phyloP scores from a whole-genome alignment of 1,140 invertebrate genomes.

The Zophobas morio region DNA sequence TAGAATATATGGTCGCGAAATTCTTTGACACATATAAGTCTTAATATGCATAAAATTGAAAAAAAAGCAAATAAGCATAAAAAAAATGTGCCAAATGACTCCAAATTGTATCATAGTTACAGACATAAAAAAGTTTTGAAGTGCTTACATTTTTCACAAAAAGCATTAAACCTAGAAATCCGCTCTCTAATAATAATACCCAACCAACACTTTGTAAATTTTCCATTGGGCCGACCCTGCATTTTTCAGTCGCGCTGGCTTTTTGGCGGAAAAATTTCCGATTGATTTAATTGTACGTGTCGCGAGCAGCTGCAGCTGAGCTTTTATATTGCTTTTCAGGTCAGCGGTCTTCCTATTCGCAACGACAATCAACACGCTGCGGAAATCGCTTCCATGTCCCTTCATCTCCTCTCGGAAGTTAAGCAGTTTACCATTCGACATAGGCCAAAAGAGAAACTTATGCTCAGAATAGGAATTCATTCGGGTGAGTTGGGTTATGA shows the following conservation, averaged over 20 bases:
- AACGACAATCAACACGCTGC: conserved; percentile 87
- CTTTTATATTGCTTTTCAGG: conserved; percentile 68
- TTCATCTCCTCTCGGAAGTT: conserved; percentile 86
- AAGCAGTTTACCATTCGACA: conserved; percentile 91
- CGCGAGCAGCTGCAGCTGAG: not conserved
- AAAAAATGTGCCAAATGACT: too few relatives aligned
- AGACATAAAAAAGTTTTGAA: too few relatives aligned
- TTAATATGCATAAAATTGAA: too few relatives aligned
- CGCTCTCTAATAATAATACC: too few relatives aligned
- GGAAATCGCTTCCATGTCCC: conserved; percentile 94
- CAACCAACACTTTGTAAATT: not conserved
- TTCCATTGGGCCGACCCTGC: not conserved
- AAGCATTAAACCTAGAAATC: too few relatives aligned
- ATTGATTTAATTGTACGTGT: conserved; percentile 8
- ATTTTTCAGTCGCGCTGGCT: not conserved
- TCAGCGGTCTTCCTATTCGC: conserved; percentile 86
- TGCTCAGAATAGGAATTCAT: conserved; percentile 93
- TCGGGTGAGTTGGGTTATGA: conserved; percentile 72
- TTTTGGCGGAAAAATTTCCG: not conserved
- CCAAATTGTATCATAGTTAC: too few relatives aligned
- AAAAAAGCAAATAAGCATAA: too few relatives aligned
- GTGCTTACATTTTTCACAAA: too few relatives aligned
- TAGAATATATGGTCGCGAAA: too few relatives aligned
- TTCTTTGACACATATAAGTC: too few relatives aligned
- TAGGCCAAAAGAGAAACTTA: conserved; percentile 85